Conservation (phyloP, 2,888 invertebrate genomes). For the Anthophora plumipes region DNA sequence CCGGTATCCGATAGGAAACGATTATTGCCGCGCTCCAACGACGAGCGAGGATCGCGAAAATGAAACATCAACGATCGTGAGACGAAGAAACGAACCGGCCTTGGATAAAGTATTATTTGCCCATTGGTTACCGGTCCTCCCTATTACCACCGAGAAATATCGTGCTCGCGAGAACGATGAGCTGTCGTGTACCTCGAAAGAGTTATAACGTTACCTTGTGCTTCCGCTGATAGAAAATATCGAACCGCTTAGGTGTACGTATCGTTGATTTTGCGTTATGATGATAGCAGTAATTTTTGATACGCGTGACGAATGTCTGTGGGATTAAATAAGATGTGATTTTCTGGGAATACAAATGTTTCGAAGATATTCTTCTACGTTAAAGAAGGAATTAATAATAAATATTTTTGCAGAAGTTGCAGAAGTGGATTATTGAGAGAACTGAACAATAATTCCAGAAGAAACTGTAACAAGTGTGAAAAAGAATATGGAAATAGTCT, state of each 20-base stretch:
- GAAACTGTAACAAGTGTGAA: too few relatives aligned
- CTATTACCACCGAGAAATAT: neutral
- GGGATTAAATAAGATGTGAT: too few relatives aligned
- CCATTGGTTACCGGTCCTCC: neutral
- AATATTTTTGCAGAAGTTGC: too few relatives aligned
- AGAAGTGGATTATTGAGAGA: too few relatives aligned
- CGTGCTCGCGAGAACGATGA: neutral
- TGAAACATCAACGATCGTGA: slow-evolving; percentile 24
- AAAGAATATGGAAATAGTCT: too few relatives aligned
- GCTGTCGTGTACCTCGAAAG: neutral
- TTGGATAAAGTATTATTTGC: slow-evolving; percentile 1
- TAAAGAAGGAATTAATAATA: neutral
- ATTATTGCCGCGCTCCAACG: slow-evolving; percentile 16
- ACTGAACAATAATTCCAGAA: too few relatives aligned
- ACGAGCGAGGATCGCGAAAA: slow-evolving; percentile 19
- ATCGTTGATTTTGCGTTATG: too few relatives aligned
- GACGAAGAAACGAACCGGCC: neutral
- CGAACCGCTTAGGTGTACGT: too few relatives aligned
- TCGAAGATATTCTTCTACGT: neutral
- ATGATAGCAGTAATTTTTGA: too few relatives aligned
- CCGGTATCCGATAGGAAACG: slow-evolving; percentile 24
- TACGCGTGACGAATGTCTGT: too few relatives aligned
- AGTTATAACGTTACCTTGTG: neutral
- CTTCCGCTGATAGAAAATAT: too few relatives aligned
- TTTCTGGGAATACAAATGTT: neutral